A percentile compares a stretch with the other conserved stretches of the same genome.
Evolutionary conservation across 1,140 invertebrate genomes (phyloP).

Genomic region (Bombus difficillimus): DNA sequence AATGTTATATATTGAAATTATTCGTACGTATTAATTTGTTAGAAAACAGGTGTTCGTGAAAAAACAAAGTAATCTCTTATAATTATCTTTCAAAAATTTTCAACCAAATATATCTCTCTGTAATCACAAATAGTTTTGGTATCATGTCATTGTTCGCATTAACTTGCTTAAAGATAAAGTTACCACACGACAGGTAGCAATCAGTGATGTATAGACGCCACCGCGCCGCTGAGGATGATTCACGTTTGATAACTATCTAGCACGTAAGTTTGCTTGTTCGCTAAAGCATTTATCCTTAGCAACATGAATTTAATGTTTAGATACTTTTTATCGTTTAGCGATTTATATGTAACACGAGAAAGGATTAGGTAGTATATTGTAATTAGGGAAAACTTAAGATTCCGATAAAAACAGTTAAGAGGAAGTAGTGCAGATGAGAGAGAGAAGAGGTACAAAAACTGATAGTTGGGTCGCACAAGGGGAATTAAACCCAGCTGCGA

Average conservation of each 20-base stretch:
- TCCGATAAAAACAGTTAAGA: not conserved
- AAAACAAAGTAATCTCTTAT: too few species aligned
- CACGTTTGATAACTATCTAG: constrained; percentile 59
- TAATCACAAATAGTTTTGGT: constrained; percentile 10
- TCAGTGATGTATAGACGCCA: constrained; percentile 43
- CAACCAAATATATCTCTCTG: not conserved
- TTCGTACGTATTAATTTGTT: too few species aligned
- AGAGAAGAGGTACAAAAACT: not conserved
- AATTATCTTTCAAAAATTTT: too few species aligned
- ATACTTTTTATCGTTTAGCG: not conserved
- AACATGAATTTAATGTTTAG: not conserved
- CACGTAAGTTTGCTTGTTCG: constrained; percentile 14
- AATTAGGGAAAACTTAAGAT: not conserved
- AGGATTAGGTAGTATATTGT: not conserved
- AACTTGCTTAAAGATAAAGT: constrained; percentile 48
- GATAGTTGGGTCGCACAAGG: not conserved
- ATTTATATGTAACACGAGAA: not conserved
- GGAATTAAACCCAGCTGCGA: not conserved
- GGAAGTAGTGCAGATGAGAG: not conserved
- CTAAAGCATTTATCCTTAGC: not conserved
- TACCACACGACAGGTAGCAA: constrained; percentile 48
- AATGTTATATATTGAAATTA: too few species aligned
- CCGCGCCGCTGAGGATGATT: constrained; percentile 59
- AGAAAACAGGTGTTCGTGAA: not conserved
- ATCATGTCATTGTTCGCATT: constrained; percentile 33